phyloP scores from a whole-genome alignment of 2,888 invertebrate species.

The Sphinx pinastri region DNA sequence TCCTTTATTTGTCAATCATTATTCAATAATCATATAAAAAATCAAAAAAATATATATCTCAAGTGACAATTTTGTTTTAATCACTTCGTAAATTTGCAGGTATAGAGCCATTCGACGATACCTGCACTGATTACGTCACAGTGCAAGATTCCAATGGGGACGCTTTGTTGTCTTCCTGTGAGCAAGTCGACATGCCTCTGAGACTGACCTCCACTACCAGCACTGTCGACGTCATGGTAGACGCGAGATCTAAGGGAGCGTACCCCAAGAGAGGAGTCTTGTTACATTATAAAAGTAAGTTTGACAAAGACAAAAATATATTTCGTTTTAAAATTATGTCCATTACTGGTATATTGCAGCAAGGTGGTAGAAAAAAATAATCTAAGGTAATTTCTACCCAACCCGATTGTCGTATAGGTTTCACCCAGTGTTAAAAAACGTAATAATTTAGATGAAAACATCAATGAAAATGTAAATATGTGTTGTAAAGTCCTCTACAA shows the following conservation, averaged over 20 bases:
- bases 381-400: no score
- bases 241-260: slow-evolving; percentile 76
- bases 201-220: slow-evolving; percentile 76
- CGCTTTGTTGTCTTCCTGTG: slow-evolving; percentile 78
- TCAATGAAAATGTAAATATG: no score
- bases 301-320: background rate
- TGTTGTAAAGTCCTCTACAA: no score
- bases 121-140: slow-evolving; percentile 80
- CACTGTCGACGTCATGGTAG: slow-evolving; percentile 74
- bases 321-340: no score
- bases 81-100: slow-evolving; percentile 49
- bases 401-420: no score
- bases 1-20: no score
- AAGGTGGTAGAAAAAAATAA: no score
- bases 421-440: no score
- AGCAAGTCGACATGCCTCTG: slow-evolving; percentile 80
- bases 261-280: slow-evolving; percentile 86
- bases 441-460: no score
- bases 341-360: no score
- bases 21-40: no score
- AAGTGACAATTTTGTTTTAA: background rate
- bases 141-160: slow-evolving; percentile 78
- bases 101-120: slow-evolving; percentile 75
- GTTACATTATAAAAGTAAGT: slow-evolving; percentile 86
- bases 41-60: no score